Evolutionary conservation across 2,113 vertebrate species (phyloP).

Genomic region (Vimba vimba): DNA sequence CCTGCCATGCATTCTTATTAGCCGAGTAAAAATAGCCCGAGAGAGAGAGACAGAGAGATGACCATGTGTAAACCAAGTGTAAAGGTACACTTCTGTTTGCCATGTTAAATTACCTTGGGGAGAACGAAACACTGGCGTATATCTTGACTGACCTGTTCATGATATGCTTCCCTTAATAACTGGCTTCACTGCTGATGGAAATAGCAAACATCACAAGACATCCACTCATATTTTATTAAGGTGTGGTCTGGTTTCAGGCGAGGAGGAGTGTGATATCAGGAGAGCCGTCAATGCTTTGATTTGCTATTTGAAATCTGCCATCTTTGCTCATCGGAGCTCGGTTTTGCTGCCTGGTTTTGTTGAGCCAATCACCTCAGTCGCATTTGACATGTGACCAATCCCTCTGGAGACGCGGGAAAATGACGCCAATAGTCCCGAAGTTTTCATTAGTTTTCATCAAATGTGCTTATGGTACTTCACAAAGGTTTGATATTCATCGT

Average conservation of each 20-base stretch:
- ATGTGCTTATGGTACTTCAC: neutral
- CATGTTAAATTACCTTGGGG: neutral
- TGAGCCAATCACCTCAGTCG: neutral
- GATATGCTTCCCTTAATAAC: neutral
- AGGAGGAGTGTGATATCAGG: neutral
- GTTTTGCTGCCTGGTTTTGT: neutral
- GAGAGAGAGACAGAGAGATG: conserved; percentile 37
- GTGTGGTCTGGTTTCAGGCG: neutral
- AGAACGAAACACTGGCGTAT: neutral
- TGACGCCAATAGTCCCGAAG: neutral
- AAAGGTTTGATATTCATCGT: neutral
- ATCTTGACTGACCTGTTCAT: too few relatives aligned
- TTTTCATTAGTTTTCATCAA: neutral
- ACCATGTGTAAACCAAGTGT: neutral
- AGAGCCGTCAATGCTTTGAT: neutral
- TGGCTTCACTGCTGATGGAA: neutral
- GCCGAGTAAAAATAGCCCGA: conserved; percentile 68
- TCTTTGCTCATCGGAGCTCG: neutral
- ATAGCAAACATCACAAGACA: neutral
- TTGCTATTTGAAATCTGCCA: neutral
- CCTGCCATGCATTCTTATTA: conserved; percentile 73
- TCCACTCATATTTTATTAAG: neutral
- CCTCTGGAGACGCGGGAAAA: neutral
- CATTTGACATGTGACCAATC: neutral
- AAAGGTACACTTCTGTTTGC: neutral